Base-by-base conservation (phyloP, 2,113 vertebrate species). In the Aplodontia rufa region DNA sequence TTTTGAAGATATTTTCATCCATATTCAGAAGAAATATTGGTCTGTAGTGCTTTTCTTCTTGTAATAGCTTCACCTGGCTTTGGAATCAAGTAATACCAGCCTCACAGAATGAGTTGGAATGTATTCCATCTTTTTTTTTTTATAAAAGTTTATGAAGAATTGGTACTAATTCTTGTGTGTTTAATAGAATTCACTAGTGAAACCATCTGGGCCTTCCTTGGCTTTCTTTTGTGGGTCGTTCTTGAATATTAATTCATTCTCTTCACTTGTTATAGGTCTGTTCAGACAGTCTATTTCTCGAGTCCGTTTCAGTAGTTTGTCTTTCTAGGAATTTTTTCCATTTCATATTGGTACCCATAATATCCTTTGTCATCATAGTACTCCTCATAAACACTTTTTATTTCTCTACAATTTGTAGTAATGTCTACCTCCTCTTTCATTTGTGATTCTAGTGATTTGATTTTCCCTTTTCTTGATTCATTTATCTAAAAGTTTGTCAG, bases 131-230 rank as follows among this genome's bases (percentile, higher is more conserved):
- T 45, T 78, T 60, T 91, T 60, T 10, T 66, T 74, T 92, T 92
- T 87, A 51, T 49, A 95, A 88, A 8, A n/a, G 69, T 92, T 94
- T 79, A 26, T 76, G 68, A 68, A 74, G 58, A 87, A 76, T 60
- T 82, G 6, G 7, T 87, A 37, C 87, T 81, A 80, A 80, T 92
- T 22, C 60, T 76, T 94, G 53, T 45, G 16, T 66, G 28, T 78
- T 84, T 75, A n/a, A n/a, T 75, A 60, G 64, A 76, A 82, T 68
- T 95, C 35, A 76, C n/a, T 7, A 95, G 28, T 35, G 16, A 51
- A 88, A 49, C 20, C 49, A 64, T 91, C 47, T 78, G 80, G 32
- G 16, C 11, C 35, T 80, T 60, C 11, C 35, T 80, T 60, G 42
- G 26, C 13, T 72, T 80, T 87, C 20, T 32, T 83, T 76, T 49